Base-by-base conservation (phyloP, 2,888 invertebrate species). In the Belgica antarctica region DNA sequence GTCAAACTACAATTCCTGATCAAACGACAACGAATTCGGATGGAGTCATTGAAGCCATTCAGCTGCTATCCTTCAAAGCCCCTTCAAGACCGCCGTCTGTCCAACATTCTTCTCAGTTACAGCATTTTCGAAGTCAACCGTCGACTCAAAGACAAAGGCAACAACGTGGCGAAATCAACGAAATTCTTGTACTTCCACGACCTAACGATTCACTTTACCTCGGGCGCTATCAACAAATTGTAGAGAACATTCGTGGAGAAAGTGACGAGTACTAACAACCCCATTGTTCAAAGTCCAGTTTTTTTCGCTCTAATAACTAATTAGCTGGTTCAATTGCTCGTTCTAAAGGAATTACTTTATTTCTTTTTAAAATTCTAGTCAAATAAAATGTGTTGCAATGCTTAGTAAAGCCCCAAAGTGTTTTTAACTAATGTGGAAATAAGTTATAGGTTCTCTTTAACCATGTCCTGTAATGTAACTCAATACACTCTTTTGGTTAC, bases 181-280 rank as follows among this genome's bases (percentile, higher is more conserved):
- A 47, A 27, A 59, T 59, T 27, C 25, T 59, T 8, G 22, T 65
- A 17, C 27, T 65, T 5, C 65, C 46, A 5, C 65, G 46, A 46
- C 7, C 46, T 3, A 65, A 28, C 8, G 65, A 65, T 27, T 25
- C 65, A 27, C 28, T 65, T 8, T 65, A 41, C 2, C 46, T 46
- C 7, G 46, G 46, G 8, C n/a, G 65, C 7, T 65, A 41, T 25
- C 65, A 65, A 28, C 63, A 66, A 66, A 68, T 68, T 19, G 68
- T 27, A 34, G 68, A 68, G 34, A 68, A 68, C 17, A 65, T 65
- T 46, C 41, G 65, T 7, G 65, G 65, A 1, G 68, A 68, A 68
- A 68, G 34, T 47, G 68, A 68, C 24, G 68, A 68, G 34, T 68
- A 68, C 25, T 65, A 27, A 65, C n/a, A n/a, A n/a, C n/a, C n/a